Evolutionary conservation across 2,113 vertebrate genomes (phyloP).

Genomic region (Grammomys surdaster): DNA sequence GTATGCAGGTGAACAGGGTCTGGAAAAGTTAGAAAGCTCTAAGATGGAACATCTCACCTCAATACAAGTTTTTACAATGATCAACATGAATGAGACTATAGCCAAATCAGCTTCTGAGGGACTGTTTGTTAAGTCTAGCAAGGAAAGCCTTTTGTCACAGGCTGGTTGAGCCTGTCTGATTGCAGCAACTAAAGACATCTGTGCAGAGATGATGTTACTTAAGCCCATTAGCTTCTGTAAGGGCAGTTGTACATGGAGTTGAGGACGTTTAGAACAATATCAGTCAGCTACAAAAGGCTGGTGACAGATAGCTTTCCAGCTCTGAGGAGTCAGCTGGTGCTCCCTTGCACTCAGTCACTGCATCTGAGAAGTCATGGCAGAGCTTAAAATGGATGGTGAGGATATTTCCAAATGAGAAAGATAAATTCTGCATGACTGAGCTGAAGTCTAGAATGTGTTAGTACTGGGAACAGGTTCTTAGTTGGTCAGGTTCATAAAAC

Average conservation of each 20-base stretch:
- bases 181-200: constrained; percentile 42
- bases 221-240: not conserved
- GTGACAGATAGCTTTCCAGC: not conserved
- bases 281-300: not conserved
- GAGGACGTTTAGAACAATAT: not conserved
- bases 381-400: not conserved
- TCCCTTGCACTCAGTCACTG: not conserved
- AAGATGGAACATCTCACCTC: not conserved
- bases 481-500: not conserved
- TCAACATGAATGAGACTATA: not conserved
- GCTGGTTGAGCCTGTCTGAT: not conserved
- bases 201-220: constrained; percentile 14
- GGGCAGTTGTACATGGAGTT: not conserved
- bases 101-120: constrained; percentile 4
- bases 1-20: not conserved
- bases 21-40: constrained; percentile 22
- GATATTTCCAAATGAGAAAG: not conserved
- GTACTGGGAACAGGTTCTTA: not conserved
- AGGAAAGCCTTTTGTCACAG: not conserved
- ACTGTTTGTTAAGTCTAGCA: not conserved
- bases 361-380: not conserved
- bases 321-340: constrained; percentile 1
- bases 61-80: constrained; percentile 40
- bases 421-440: not conserved
- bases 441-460: not conserved